A percentile compares a stretch with the other conserved stretches of the same genome.
Evolutionary conservation across 2,888 invertebrate genomes (phyloP).

Genomic region (Theretra japonica): DNA sequence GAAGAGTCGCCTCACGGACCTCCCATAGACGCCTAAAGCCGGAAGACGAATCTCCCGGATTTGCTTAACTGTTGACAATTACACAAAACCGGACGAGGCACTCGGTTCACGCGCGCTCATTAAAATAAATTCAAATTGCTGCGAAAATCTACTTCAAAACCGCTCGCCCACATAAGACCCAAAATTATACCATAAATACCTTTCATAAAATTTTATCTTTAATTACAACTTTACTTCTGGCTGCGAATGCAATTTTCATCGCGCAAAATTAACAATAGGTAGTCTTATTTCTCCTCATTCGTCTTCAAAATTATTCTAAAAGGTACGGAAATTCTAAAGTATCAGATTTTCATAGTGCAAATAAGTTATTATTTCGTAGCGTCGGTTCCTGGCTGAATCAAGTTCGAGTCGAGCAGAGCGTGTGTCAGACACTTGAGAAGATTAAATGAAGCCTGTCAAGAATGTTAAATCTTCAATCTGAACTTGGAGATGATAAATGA

Average conservation of each 20-base stretch:
- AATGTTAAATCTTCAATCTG: slow-evolving; percentile 68
- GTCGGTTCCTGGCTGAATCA: slow-evolving; percentile 38
- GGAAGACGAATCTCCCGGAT: slow-evolving; percentile 38
- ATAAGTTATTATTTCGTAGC: slow-evolving; percentile 23
- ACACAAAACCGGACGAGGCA: slow-evolving; percentile 36
- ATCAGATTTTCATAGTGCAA: background rate
- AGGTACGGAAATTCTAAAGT: background rate
- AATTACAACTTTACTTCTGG: background rate
- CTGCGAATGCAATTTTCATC: background rate
- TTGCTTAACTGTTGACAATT: slow-evolving; percentile 41
- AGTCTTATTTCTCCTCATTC: background rate
- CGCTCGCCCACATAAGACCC: slow-evolving; percentile 18
- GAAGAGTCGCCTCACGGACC: slow-evolving; percentile 3
- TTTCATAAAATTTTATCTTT: slow-evolving; percentile 27
- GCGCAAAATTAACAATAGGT: no score
- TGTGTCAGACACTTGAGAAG: slow-evolving; percentile 66
- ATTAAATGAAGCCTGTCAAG: slow-evolving; percentile 69
- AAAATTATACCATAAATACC: slow-evolving; percentile 30
- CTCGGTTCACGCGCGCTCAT: slow-evolving; percentile 43
- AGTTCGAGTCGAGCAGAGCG: slow-evolving; percentile 46
- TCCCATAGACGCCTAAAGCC: slow-evolving; percentile 30
- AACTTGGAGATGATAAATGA: slow-evolving; percentile 67
- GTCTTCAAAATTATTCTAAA: background rate
- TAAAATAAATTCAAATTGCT: slow-evolving; percentile 44
- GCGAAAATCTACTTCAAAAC: slow-evolving; percentile 37